phyloP scores from a whole-genome alignment of 2,888 invertebrate species.

The Elmis aenea region DNA sequence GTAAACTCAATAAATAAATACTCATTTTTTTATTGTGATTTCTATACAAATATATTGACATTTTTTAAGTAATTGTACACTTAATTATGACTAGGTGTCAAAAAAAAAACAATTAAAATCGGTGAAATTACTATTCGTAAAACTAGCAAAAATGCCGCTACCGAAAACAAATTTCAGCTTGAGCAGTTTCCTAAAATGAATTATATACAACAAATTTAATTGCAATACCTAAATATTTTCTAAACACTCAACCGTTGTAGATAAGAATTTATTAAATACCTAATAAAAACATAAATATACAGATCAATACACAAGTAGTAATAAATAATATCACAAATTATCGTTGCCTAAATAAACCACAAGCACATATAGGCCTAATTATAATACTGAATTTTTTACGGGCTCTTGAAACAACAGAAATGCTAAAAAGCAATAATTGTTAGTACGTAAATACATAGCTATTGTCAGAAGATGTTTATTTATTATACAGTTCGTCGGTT shows the following conservation, averaged over 20 bases:
- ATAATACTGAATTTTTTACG: constrained; percentile 16
- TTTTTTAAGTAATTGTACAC: constrained; percentile 13
- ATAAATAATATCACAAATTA: constrained; percentile 34
- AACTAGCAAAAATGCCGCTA: no score
- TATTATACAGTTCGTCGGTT: no score
- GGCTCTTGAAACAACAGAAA: no score
- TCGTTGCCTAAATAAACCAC: constrained; percentile 29
- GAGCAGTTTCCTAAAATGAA: no score
- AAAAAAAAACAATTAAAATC: no score
- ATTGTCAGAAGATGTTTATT: no score
- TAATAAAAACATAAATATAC: constrained; percentile 1
- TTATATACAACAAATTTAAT: background rate
- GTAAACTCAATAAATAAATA: background rate
- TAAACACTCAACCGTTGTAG: constrained; percentile 9
- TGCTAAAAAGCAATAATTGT: no score
- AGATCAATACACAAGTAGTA: constrained; percentile 17
- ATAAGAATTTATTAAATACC: constrained; percentile 10
- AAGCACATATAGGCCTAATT: no score
- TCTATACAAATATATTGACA: constrained; percentile 21
- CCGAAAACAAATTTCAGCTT: no score
- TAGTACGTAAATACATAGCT: no score
- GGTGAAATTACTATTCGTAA: no score
- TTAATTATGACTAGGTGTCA: constrained; percentile 16
- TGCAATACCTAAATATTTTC: constrained; percentile 3
- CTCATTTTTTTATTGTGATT: constrained; percentile 15